Base-by-base conservation (phyloP, 53 echinoderm and acorn worm species). In the Stichopus horrens region DNA sequence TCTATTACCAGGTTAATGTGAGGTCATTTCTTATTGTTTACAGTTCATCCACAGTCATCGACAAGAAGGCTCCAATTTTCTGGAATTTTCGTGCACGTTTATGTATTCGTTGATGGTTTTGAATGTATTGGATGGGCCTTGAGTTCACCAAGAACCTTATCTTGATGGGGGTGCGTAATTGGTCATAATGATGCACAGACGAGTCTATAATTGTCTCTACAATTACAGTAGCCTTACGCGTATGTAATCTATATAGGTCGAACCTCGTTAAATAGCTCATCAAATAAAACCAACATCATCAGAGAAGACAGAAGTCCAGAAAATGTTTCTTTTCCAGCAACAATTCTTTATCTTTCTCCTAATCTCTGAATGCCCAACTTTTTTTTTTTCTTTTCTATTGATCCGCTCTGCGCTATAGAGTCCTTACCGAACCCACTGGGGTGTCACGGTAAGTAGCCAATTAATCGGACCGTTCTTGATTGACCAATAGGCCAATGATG, bases 371-470 rank as follows among this genome's bases (percentile, higher is more conserved):
- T 79, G 55, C 52, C 52, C 5, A 4, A 14, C 3, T 11, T 77
- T 77, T 79, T 63, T 60, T 63, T 63, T 13, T 7, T 13, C 11
- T 63, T 79, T 19, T 55, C 52, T 52, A 51, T 79, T 79, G 79
- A 79, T 79, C 13, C 79, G 9, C 53, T 52, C 9, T 19, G 55
- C 79, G 52, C n/a, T 19, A 79, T 53, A 53, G 53, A 54, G 79
- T 79, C 79, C 79, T 79, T 79, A 79, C 53, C 79, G 55, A 79
- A 55, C 79, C 79, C 79, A 79, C 79, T 79, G 79, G 77, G 79
- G 79, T 79, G 79, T 79, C 79, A 55, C 79, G n/a, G 79, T 79
- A 79, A 79, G 53, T 79, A 53, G 79, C 79, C 54, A 53, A 79
- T 79, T 79, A 79, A 79, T 79, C 5, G 54, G 13, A 55, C 18